Evolutionary conservation across 2,113 vertebrate species (phyloP).

Genomic region (Spizaetus ornatus): DNA sequence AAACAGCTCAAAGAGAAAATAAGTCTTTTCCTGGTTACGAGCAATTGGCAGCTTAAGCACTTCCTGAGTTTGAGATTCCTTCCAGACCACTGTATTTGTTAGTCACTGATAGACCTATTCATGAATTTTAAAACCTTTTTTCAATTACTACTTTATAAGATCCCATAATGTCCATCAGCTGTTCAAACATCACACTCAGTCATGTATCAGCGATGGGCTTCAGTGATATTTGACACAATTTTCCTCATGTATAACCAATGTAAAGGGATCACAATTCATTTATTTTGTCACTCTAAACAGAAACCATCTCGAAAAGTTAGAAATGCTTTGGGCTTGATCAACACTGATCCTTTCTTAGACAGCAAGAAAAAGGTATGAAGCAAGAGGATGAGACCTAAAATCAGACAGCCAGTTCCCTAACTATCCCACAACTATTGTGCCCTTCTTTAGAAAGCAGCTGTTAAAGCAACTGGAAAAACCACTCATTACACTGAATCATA

Average conservation of each 20-base stretch:
- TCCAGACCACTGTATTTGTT: not conserved
- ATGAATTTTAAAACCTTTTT: not conserved
- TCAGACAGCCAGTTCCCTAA: not conserved
- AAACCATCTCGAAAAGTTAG: not conserved
- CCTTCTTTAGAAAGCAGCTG: not conserved
- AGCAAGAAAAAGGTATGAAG: not conserved
- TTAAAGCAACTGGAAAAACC: not conserved
- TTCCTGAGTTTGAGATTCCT: not conserved
- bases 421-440: not conserved
- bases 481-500: not conserved
- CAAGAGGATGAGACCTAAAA: not conserved
- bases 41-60: not conserved
- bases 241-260: not conserved
- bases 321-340: not conserved
- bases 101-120: not conserved
- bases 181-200: not conserved
- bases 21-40: not conserved
- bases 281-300: not conserved
- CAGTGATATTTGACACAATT: not conserved
- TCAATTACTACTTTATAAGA: not conserved
- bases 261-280: not conserved
- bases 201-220: not conserved
- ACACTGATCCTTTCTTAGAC: not conserved
- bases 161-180: not conserved
- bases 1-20: slow-evolving; percentile 16